These are phyloP conservation scores for Tichodroma muraria DNA, from an alignment of 2,113 vertebrate genomes.

Conservation along the genomic window DNA sequence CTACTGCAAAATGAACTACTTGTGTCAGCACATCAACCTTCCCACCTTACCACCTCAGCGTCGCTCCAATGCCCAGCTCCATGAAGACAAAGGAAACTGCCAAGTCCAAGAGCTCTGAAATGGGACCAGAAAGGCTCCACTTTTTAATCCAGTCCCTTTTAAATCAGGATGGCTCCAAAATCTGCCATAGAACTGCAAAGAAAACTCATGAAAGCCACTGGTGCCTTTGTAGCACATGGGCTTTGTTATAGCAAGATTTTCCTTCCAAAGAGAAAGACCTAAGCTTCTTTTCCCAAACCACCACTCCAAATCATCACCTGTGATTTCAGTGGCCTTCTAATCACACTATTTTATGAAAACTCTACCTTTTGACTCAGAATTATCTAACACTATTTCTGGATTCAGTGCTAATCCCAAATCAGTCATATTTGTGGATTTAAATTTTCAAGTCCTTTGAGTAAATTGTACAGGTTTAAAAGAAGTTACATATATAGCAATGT, in stretches of 20 bases:
- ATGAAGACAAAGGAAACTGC: neutral
- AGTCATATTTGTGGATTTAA: neutral
- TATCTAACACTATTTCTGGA: neutral
- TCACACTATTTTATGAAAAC: neutral
- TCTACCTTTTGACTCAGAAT: neutral
- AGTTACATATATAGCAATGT: neutral
- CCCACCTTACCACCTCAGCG: neutral
- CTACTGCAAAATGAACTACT: neutral
- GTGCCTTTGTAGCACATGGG: neutral
- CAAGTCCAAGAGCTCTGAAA: neutral
- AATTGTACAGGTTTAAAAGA: neutral
- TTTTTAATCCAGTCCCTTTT: neutral
- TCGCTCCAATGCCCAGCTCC: neutral
- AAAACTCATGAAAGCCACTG: neutral
- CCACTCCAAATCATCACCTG: neutral
- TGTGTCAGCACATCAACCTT: neutral
- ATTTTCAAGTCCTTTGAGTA: neutral
- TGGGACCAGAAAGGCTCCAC: neutral
- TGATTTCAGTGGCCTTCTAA: neutral
- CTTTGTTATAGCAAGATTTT: neutral
- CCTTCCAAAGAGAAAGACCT: neutral
- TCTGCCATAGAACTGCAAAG: neutral
- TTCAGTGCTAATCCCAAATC: neutral
- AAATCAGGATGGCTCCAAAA: neutral
- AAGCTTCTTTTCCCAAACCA: neutral